These are phyloP conservation scores for Fregata magnificens DNA, from an alignment of 2,113 vertebrate genomes.

Conservation along the genomic window DNA sequence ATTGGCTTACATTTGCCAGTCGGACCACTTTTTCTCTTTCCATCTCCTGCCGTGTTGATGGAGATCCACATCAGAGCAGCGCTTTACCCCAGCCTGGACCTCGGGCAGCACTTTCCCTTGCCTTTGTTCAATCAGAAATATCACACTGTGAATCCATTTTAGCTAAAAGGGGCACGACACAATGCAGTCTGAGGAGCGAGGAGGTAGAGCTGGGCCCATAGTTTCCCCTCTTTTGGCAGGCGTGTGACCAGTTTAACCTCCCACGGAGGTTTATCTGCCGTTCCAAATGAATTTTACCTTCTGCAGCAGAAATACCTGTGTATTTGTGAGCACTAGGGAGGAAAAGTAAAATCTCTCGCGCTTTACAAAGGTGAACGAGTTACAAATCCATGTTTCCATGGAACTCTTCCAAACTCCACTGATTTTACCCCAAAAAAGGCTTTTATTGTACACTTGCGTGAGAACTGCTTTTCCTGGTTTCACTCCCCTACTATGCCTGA, in stretches of 20 bases:
- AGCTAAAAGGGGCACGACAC: neutral
- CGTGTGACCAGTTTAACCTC: neutral
- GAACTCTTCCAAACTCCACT: neutral
- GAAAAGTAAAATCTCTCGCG: neutral
- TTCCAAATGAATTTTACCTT: neutral
- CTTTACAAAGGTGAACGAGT: neutral
- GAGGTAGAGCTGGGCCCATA: neutral
- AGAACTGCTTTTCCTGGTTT: neutral
- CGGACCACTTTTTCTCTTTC: neutral
- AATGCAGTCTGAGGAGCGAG: accelerated
- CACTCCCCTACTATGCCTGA: neutral
- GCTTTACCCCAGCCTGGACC: neutral
- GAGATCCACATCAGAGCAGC: neutral
- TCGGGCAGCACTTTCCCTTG: neutral
- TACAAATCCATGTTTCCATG: neutral
- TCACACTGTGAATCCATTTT: neutral
- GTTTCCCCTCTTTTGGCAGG: neutral
- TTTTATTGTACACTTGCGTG: neutral
- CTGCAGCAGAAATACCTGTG: neutral
- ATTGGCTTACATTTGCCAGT: neutral
- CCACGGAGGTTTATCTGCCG: neutral
- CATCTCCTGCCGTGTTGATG: neutral
- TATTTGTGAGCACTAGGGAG: neutral
- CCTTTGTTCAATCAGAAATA: neutral
- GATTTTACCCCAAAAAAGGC: neutral